These are phyloP conservation scores for Exephanes ischioxanthus DNA, from an alignment of 2,888 invertebrate species.

Conservation along the genomic window DNA sequence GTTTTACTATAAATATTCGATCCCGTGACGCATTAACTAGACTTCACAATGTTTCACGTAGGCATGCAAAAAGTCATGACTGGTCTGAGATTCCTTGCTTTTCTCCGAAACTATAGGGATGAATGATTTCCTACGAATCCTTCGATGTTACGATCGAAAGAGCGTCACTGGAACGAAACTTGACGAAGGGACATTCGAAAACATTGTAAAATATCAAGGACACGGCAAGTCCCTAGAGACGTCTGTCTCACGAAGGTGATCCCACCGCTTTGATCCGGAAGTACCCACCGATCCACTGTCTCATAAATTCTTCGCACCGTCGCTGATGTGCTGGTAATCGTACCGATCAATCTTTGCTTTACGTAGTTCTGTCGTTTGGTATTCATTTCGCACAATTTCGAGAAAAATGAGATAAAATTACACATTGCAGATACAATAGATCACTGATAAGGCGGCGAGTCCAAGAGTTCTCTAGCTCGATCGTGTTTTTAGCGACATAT, in stretches of 20 bases:
- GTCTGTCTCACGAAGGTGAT: not conserved
- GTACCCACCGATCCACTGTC: not conserved
- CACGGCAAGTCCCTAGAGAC: not conserved
- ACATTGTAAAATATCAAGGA: not conserved
- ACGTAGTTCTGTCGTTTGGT: no score
- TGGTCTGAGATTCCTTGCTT: no score
- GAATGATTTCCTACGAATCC: no score
- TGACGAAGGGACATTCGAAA: not conserved
- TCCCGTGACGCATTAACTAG: no score
- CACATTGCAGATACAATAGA: slow-evolving; percentile 36
- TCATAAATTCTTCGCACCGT: not conserved
- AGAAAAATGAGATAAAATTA: not conserved
- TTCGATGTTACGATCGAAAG: not conserved
- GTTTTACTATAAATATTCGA: no score
- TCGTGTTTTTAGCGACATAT: slow-evolving; percentile 8
- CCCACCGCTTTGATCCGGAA: not conserved
- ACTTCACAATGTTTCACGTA: no score
- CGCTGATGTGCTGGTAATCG: not conserved
- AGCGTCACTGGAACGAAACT: not conserved
- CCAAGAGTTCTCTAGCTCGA: not conserved
- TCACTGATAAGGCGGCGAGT: slow-evolving; percentile 26
- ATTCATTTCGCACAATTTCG: no score
- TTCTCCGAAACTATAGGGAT: no score
- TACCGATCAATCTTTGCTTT: not conserved
- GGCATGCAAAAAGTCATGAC: no score